Evolutionary conservation across 2,888 invertebrate genomes (phyloP).

Genomic region (Agonum fuliginosum): DNA sequence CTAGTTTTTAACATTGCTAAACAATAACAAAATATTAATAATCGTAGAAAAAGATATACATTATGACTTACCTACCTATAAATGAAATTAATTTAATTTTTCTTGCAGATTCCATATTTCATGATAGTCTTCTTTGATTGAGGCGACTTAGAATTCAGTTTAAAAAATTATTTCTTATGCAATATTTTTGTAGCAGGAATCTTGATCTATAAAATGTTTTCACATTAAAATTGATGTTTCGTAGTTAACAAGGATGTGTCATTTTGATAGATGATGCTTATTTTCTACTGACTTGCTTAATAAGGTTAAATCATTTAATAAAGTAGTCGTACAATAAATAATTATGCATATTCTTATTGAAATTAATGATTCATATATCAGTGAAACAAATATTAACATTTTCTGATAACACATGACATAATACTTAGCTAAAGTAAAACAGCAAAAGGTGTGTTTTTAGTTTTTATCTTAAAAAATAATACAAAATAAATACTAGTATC

Average conservation of each 20-base stretch:
- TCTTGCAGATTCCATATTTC: too few relatives aligned
- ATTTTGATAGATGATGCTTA: background rate
- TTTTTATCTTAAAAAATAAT: background rate
- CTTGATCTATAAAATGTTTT: background rate
- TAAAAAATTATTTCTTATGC: too few relatives aligned
- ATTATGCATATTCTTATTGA: background rate
- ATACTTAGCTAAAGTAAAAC: background rate
- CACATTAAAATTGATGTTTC: slow-evolving; percentile 5
- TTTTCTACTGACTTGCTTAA: background rate
- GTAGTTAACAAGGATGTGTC: background rate
- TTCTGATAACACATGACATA: background rate
- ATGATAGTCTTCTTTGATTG: too few relatives aligned
- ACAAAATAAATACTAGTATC: slow-evolving; percentile 8
- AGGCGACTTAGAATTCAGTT: too few relatives aligned
- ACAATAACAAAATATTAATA: too few relatives aligned
- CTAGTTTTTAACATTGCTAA: too few relatives aligned
- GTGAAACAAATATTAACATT: background rate
- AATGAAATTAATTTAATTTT: too few relatives aligned
- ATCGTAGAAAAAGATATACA: too few relatives aligned
- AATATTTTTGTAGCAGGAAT: too few relatives aligned
- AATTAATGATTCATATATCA: too few relatives aligned
- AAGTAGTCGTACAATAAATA: background rate
- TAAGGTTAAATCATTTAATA: slow-evolving; percentile 7
- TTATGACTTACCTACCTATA: too few relatives aligned
- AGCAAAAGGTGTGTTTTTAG: background rate